Base-by-base conservation (phyloP, 2,888 invertebrate genomes). In the Tuberolachnus salignus region DNA sequence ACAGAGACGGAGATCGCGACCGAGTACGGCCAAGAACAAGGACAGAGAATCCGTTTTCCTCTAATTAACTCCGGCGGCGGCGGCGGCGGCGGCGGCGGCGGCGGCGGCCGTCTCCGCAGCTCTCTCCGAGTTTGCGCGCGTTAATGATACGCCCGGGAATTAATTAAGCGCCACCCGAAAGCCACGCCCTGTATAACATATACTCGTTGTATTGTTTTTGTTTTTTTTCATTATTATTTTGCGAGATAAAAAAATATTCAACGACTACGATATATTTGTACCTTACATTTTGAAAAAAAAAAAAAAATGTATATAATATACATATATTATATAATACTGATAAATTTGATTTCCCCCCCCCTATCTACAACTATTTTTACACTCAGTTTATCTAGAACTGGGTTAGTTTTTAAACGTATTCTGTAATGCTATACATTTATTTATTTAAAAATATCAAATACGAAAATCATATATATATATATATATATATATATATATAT, bases 111-210 rank as follows among this genome's bases (percentile, higher is more conserved):
- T 34, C 34, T 34, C 34, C 6, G 34, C 34, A 34, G 34, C 34
- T 34, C 34, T 34, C 6, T 34, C 34, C 26, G 75, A 66, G 75
- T 78, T 78, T 78, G 75, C 75, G 75, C 75, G 75, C 75, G 67
- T 78, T 78, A 78, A 73, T 73, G 63, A 78, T 78, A 78, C 75
- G 67, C 75, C 75, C 75, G 75, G 49, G 67, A 67, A 67, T 66
- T 78, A 78, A 78, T 78, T 78, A 78, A 78, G 75, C 75, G 59
- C 75, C 75, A 78, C 75, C 75, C 75, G 75, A 51, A 16, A 46
- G 67, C 44, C 75, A 78, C 75, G 75, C 75, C 74, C 67, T 57
- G 14, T 57, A 13, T 34, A 34, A 34, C 6, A 6, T 34, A 34
- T 34, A 34, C 34, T 34, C 6, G 6, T 6, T 4, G 61, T 46